Percentiles rank a stretch among this genome's conserved stretches.
Conservation (phyloP, 2,888 invertebrate species). For the Scrobipalpa costella region DNA sequence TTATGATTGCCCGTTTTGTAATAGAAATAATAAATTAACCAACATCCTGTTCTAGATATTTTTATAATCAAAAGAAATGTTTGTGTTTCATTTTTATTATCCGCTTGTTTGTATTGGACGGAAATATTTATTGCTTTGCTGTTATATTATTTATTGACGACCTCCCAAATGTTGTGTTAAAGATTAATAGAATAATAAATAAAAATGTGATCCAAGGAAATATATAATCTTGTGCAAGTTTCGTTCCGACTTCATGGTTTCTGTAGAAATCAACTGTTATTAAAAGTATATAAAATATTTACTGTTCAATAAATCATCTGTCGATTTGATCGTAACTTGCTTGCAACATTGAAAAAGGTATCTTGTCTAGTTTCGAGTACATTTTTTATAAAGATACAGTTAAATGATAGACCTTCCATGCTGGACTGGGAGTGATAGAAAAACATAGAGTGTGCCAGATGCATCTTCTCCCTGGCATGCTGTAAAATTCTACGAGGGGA, state of each 20-base stretch:
- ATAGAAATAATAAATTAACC: no score
- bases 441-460: no score
- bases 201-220: constrained; percentile 1
- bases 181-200: constrained; percentile 9
- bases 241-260: neutral
- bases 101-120: constrained; percentile 25
- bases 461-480: no score
- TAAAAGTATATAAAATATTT: neutral
- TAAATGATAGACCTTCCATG: no score
- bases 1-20: no score
- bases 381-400: no score
- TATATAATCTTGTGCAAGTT: neutral
- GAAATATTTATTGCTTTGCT: constrained; percentile 24
- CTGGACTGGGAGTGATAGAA: no score
- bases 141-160: constrained; percentile 13
- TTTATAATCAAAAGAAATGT: constrained; percentile 21
- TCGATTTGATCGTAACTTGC: no score
- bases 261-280: neutral
- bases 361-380: no score
- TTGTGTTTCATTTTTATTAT: constrained; percentile 21
- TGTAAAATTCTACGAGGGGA: no score
- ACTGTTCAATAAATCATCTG: no score
- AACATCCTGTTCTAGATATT: neutral
- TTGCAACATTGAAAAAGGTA: no score
- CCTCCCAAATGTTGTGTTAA: constrained; percentile 8